A percentile compares a stretch with the other conserved stretches of the same genome.
Conservation (phyloP, 2,888 invertebrate genomes). For the Sclerodermus sp. region DNA sequence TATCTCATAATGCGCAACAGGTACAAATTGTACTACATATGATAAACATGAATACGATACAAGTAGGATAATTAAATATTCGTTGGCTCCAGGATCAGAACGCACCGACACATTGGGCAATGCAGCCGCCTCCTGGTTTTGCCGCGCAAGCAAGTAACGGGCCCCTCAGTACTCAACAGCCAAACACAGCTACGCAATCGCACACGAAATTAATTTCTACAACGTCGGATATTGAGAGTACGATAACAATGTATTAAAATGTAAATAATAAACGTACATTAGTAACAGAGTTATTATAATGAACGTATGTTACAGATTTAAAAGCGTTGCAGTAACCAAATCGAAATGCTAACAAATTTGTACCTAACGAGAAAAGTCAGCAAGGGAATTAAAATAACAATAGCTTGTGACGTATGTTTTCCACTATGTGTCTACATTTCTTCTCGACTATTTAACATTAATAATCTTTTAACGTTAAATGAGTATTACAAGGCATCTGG, state of each 20-base stretch:
- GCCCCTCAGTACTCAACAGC: constrained; percentile 49
- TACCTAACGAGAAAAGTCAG: constrained; percentile 23
- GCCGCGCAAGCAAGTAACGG: constrained; percentile 47
- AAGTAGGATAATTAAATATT: constrained; percentile 5
- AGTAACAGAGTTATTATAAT: neutral
- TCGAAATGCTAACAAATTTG: constrained; percentile 28
- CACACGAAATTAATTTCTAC: constrained; percentile 56
- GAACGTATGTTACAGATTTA: constrained; percentile 41
- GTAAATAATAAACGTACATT: neutral
- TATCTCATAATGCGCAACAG: constrained; percentile 54
- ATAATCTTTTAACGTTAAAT: constrained; percentile 28
- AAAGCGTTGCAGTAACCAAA: constrained; percentile 34
- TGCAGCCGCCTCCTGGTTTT: constrained; percentile 56
- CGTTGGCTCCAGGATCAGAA: constrained; percentile 44
- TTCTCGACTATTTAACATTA: constrained; percentile 26
- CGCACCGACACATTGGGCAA: constrained; percentile 52
- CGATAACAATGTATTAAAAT: constrained; percentile 24
- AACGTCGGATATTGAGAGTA: constrained; percentile 55
- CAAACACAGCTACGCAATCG: constrained; percentile 53
- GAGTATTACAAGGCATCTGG: neutral
- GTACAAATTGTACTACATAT: constrained; percentile 23
- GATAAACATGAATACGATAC: neutral
- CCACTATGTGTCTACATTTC: constrained; percentile 39
- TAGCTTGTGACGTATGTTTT: constrained; percentile 41
- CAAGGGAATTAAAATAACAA: constrained; percentile 28